phyloP scores from a whole-genome alignment of 30 jellyfish, hydroid and myxozoan species.

The Mastigias papua region DNA sequence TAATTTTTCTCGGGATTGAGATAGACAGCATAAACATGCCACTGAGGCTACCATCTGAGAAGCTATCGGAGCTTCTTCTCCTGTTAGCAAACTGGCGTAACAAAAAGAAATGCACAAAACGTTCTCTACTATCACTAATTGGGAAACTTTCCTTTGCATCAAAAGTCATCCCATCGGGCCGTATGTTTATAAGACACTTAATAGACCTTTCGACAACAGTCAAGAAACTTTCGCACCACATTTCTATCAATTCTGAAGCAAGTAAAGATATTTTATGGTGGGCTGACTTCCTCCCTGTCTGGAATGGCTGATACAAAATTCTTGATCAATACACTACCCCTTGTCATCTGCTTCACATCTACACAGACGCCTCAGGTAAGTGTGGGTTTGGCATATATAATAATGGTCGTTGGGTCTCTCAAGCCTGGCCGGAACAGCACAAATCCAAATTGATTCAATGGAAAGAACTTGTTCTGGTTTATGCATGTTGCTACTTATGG shows the following conservation, averaged over 20 bases:
- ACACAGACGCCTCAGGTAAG: slow-evolving; percentile 26
- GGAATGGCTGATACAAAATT: slow-evolving; percentile 14
- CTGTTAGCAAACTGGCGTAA: neutral
- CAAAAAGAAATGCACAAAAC: neutral
- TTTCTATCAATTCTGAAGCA: neutral
- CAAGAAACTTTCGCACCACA: neutral
- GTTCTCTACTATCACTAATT: slow-evolving; percentile 20
- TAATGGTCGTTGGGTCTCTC: slow-evolving; percentile 2
- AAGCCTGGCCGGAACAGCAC: neutral
- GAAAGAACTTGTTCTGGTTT: slow-evolving; percentile 20
- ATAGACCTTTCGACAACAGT: slow-evolving; percentile 16
- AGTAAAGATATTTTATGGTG: slow-evolving; percentile 23
- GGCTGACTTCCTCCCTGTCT: neutral
- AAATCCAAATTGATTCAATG: neutral
- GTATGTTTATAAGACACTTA: neutral
- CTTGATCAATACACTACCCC: slow-evolving; percentile 4
- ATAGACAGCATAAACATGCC: neutral
- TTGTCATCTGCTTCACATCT: neutral
- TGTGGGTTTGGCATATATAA: slow-evolving; percentile 9
- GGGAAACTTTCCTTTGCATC: slow-evolving; percentile 29
- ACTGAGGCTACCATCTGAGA: slow-evolving; percentile 9
- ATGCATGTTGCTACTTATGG: neutral
- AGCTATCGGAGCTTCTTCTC: neutral
- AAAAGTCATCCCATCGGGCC: slow-evolving; percentile 22
- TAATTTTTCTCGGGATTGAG: slow-evolving; percentile 5